Evolutionary conservation across 1,140 invertebrate species (phyloP).

Genomic region (Wiebesia pumilae): DNA sequence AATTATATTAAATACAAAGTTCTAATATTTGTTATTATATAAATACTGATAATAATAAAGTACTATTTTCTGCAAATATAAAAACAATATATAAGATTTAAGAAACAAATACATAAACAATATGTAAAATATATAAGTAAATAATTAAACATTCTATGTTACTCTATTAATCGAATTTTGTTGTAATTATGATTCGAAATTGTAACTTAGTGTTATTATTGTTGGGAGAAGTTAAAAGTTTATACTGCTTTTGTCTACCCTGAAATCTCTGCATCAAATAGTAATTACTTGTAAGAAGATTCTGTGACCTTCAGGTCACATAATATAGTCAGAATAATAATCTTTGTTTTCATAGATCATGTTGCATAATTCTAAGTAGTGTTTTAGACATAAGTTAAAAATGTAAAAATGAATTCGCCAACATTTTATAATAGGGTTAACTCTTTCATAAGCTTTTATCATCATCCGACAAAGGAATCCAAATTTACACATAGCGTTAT

Average conservation of each 20-base stretch:
- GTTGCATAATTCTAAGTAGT: background rate
- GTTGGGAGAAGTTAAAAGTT: background rate
- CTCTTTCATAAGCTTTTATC: background rate
- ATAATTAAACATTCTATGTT: too few relatives aligned
- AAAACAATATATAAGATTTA: too few relatives aligned
- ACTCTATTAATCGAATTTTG: background rate
- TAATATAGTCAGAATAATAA: background rate
- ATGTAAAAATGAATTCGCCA: background rate
- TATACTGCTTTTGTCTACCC: background rate
- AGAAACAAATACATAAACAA: too few relatives aligned
- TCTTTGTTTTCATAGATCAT: background rate
- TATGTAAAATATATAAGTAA: too few relatives aligned
- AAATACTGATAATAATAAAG: too few relatives aligned
- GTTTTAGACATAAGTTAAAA: background rate
- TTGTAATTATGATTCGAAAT: background rate
- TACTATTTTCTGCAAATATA: too few relatives aligned
- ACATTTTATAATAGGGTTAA: background rate
- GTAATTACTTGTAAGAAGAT: conserved; percentile 8
- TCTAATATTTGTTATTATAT: too few relatives aligned
- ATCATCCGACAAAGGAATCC: background rate
- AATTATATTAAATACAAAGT: too few relatives aligned
- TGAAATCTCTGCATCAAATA: conserved; percentile 18
- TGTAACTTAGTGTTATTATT: background rate
- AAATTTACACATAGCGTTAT: background rate
- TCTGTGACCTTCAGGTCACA: background rate